Evolutionary conservation across 2,888 invertebrate species (phyloP), one percentile per base, ranked within the genome.

Genomic region (Keiferia lycopersicella): DNA sequence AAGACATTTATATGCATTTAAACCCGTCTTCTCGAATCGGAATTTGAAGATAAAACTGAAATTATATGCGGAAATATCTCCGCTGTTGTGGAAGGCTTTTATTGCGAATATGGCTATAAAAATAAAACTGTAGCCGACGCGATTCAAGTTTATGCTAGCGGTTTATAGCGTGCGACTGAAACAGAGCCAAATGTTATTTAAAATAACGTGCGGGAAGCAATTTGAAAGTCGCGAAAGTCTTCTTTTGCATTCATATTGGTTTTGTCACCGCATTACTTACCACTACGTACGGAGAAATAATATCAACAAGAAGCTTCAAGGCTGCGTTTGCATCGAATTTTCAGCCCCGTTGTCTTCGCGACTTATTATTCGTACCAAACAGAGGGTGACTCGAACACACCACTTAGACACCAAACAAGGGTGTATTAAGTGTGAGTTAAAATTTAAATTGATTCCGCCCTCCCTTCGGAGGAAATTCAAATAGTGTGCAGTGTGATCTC

Each of bases 321-420:
- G 14, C 58, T 67, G 59, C 68, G 65, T 72, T 72, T 69, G 67
- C 73, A 73, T 71, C 72, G 73, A 81, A 81, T 83, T 80, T 79
- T 79, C 80, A 76, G 70, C 76, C 71, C 74, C 76, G 81, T 82
- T 87, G 88, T 88, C 89, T 90, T 88, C 83, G 76, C 80, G 86
- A 88, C 89, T 88, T 90, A 88, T 88, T 88, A 88, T 86, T 82
- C 87, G 81, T 77, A 74, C 79, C 79, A 87, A 90, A 89, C 85
- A 89, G 87, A 87, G 90, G 91, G 91, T 88, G 90, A 79, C 84
- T 84, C 81, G 82, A 91, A 91, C 89, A 91, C 87, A 89, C 91
- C 91, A 91, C 91, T 91, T 91, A 91, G 87, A 91, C 87, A 88
- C 91, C 89, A 90, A 91, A 91, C 91, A 91, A 88, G 91, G 91